Base-by-base conservation (phyloP, 2,888 invertebrate genomes). In the Trisateles emortualis region DNA sequence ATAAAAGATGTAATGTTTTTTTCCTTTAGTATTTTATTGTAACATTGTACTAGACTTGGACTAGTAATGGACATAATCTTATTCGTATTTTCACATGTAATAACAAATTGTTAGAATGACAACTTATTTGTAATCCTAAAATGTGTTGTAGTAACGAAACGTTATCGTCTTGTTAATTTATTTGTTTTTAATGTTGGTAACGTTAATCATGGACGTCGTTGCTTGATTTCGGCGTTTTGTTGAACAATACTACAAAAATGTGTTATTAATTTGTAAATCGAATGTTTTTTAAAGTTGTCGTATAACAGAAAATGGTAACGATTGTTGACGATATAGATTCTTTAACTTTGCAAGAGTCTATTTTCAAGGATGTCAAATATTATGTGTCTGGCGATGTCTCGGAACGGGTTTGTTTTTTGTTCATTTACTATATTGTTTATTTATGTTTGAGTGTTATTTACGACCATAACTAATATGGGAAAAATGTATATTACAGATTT, bases 331-430 rank as follows among this genome's bases (percentile, higher is more conserved):
- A 92, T 84, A 81, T 92, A 86, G 92, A 91, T 83, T 86, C 93
- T 79, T 86, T 93, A 84, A 84, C 88, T 77, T 86, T 93, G 76
- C 88, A 90, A 82, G 94, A 94, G 78, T 92, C 94, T 76, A 93
- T 98, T 74, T 98, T 98, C 88, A 96, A 96, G 86, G 95, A 96
- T 93, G 96, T 98, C 73, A 96, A 96, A 83, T 97, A 95, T 91
- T 97, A 95, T 90, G 93, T 96, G 76, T 96, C 96, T 82, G 97
- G 97, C 69, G 96, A 96, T 87, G 94, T 96, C 74, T 94, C 95
- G 72, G 95, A 95, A 81, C 94, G 95, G 94, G 96, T 96, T 85
- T 87, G 90, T 90, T 86, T 86, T 81, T 70, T 70, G 64, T 69
- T 69, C 68, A 30, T 72, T 75, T 76, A 70, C 75, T 77, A 73